These are phyloP conservation scores for Megaustenia siamemsis DNA, from an alignment of 2,888 invertebrate genomes.

Conservation along the genomic window DNA sequence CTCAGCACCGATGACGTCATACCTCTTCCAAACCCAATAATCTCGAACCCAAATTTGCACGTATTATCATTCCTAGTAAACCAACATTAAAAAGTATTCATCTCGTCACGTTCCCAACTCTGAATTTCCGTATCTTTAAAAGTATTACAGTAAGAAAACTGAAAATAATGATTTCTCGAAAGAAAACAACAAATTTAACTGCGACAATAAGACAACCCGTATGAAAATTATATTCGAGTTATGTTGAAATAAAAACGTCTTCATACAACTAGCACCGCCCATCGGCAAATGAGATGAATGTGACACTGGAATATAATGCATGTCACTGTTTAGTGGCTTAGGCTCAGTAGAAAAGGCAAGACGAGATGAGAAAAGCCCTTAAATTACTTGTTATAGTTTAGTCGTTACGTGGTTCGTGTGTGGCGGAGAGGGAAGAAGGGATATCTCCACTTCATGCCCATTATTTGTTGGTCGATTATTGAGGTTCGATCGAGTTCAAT, in stretches of 20 bases:
- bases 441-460: no score
- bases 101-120: not conserved
- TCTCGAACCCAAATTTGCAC: not conserved
- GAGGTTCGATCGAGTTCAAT: no score
- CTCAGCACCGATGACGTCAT: slow-evolving; percentile 3
- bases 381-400: not conserved
- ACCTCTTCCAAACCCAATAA: not conserved
- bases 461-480: no score
- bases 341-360: not conserved
- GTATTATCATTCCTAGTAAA: not conserved
- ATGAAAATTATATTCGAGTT: not conserved
- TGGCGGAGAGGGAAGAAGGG: not conserved
- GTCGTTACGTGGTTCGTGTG: not conserved
- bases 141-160: no score
- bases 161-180: no score
- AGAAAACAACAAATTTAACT: no score
- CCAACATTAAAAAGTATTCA: no score
- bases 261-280: no score
- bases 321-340: not conserved
- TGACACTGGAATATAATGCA: no score
- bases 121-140: not conserved
- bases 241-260: no score
- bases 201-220: not conserved
- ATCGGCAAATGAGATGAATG: not conserved
- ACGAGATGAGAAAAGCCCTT: no score